These are phyloP conservation scores for Otocyon megalotis DNA, from an alignment of 2,113 vertebrate genomes.

Conservation along the genomic window DNA sequence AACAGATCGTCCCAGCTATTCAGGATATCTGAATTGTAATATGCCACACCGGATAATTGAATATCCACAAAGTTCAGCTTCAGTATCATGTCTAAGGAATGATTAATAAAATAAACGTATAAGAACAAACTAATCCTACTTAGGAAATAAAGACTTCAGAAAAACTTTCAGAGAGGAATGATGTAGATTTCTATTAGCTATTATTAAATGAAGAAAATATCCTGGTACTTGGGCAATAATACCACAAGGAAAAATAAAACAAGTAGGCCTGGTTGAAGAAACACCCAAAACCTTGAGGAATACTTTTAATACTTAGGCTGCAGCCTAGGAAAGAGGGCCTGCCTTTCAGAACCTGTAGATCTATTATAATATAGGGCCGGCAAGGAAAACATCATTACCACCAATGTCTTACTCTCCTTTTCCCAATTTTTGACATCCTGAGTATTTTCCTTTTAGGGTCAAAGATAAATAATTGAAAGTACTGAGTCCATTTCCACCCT, in stretches of 20 bases:
- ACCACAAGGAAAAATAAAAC: neutral
- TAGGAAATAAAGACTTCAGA: slow-evolving; percentile 3
- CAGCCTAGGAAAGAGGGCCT: neutral
- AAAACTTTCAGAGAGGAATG: neutral
- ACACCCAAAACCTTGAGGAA: neutral
- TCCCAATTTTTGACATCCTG: neutral
- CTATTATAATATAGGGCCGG: neutral
- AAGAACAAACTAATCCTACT: neutral
- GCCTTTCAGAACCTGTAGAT: neutral
- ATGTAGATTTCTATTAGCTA: neutral
- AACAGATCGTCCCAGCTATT: neutral
- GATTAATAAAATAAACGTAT: neutral
- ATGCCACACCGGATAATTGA: neutral
- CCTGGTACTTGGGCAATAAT: neutral
- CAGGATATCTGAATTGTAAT: neutral
- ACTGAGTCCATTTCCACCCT: neutral
- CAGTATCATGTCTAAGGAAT: neutral
- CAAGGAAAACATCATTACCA: neutral
- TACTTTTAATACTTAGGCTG: neutral
- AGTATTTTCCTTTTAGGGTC: neutral
- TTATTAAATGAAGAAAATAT: neutral
- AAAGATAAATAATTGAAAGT: neutral
- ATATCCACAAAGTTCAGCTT: neutral
- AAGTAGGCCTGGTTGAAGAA: neutral
- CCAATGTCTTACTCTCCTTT: neutral